A percentile compares a stretch with the other conserved stretches of the same genome.
Conservation (phyloP, 2,113 vertebrate genomes). For the Tyrannus savana region DNA sequence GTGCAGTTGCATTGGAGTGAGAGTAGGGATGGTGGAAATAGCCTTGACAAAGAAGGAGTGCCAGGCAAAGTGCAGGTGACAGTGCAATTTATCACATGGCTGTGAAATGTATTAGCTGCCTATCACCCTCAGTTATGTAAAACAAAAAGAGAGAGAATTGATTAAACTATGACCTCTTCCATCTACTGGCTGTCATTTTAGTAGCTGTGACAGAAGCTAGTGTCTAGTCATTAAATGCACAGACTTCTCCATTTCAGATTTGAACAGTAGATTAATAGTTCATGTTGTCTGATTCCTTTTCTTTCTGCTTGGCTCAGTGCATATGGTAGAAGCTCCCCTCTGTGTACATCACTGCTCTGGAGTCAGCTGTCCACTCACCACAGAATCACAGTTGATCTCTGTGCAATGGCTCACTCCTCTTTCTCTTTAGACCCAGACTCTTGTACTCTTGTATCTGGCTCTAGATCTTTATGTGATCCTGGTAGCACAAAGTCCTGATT, state of each 20-base stretch:
- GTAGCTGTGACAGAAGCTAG: conserved; percentile 24
- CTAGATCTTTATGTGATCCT: neutral
- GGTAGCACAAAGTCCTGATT: neutral
- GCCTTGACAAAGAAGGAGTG: conserved; percentile 50
- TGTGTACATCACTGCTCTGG: neutral
- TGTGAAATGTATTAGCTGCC: conserved; percentile 61
- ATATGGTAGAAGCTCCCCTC: neutral
- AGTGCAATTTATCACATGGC: conserved; percentile 58
- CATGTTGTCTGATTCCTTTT: neutral
- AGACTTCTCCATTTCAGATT: conserved; percentile 14
- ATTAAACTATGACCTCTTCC: conserved; percentile 61
- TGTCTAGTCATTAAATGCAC: conserved; percentile 23
- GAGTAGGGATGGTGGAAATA: conserved; percentile 17
- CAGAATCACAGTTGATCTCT: rapidly evolving
- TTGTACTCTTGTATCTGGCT: neutral
- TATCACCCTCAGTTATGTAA: conserved; percentile 66
- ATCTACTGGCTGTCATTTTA: conserved; percentile 58
- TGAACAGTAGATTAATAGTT: conserved; percentile 30
- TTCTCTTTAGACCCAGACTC: neutral
- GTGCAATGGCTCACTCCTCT: neutral
- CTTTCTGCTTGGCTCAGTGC: neutral
- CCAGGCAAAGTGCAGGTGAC: conserved; percentile 53
- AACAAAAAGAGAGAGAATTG: conserved; percentile 53
- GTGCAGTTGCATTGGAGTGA: neutral
- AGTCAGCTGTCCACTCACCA: neutral